Evolutionary conservation across 2,797 vertebrate genomes (phyloP), one percentile per base, ranked within the genome.

Genomic region (Bryconaethiops microstoma): DNA sequence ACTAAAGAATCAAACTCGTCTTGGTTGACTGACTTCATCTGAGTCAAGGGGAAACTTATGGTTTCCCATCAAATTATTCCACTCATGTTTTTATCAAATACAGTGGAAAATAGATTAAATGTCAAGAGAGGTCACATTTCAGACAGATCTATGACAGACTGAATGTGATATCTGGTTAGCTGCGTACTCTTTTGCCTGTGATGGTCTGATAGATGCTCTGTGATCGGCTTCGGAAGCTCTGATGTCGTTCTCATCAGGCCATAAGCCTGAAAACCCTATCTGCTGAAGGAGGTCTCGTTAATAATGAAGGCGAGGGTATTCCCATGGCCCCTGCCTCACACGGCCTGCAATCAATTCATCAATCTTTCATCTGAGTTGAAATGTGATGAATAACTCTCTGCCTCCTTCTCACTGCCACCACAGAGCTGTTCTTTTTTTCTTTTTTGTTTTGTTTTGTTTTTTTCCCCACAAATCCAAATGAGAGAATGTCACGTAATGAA

Each of bases 361-460:
- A 85, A 82, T 85, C 80, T 84, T 87, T 87, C 76, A 88, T 86
- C 83, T 85, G 54, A 82, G 54, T 77, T 80, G 80, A 81, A 77
- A 85, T 80, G 72, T 79, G 81, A 87, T 78, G 74, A 80, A 82
- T 60, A 83, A 76, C 71, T 55, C 79, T 21, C 80, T 77, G 60
- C 35, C 42, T 69, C 67, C 13, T 21, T n/a, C 35, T 35, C 54
- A 59, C 17, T 57, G 35, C 19, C 52, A 55, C 25, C 25, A 12
- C 70, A 57, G 29, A 73, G 25, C 70, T 50, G 5, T 67, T 40
- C 16, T 71, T 78, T 70, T 76, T 59, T 67, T 74, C 23, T 0
- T 6, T 9, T 78, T 65, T 52, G 48, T 73, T 52, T 60, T 16
- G n/a, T 21, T 59, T 21, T 48, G 45, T 48, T 12, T 60, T 4